Conservation (phyloP, 1,140 invertebrate genomes). For the Linepithema humile region DNA sequence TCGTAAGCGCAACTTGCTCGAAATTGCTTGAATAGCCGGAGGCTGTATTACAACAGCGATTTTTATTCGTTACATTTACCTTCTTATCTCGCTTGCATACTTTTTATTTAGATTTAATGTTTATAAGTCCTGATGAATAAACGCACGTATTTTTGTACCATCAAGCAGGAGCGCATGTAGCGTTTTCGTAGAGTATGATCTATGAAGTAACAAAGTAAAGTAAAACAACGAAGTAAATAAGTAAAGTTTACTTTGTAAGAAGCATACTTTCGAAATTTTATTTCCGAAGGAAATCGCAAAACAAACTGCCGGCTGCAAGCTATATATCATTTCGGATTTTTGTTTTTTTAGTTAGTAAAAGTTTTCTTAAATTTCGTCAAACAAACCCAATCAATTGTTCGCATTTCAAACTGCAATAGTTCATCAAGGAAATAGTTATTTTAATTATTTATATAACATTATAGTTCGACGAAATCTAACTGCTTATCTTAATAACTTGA, state of each 20-base stretch:
- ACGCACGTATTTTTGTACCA: neutral
- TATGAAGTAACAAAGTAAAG: neutral
- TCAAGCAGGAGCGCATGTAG: neutral
- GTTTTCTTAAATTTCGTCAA: neutral
- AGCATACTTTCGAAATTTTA: neutral
- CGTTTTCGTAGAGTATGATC: neutral
- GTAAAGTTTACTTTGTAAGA: neutral
- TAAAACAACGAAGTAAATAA: neutral
- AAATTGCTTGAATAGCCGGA: neutral
- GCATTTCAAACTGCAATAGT: neutral
- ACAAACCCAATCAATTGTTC: neutral
- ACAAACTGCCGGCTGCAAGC: neutral
- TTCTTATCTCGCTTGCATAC: neutral
- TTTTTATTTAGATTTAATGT: neutral
- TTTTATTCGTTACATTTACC: neutral
- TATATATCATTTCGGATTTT: neutral
- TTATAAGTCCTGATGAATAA: neutral
- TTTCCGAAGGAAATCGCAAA: neutral
- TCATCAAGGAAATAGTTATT: neutral
- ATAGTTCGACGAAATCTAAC: no score
- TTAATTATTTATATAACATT: neutral
- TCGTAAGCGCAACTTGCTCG: neutral
- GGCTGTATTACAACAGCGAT: neutral
- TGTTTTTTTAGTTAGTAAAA: neutral
- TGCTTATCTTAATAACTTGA: no score